Base-by-base conservation (phyloP, 2,888 invertebrate genomes). In the Homarus gammarus region DNA sequence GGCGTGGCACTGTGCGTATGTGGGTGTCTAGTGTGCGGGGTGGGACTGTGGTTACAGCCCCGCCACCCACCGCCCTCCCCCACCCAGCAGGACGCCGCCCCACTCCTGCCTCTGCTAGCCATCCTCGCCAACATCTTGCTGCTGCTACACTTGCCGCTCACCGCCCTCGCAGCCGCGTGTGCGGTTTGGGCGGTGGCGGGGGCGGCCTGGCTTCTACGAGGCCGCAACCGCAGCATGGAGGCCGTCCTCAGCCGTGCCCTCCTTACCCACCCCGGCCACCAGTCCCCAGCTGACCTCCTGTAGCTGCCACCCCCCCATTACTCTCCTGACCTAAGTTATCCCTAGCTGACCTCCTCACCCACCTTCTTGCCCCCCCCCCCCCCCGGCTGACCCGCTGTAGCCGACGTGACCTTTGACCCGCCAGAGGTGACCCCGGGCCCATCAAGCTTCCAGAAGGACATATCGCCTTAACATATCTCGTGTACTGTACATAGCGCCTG, bases 1-100 rank as follows among this genome's bases (percentile, higher is more conserved):
- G 90, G 87, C 15, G 90, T 83, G 36, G 90, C 84, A 8, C 79
- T 90, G 38, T 90, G 87, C 38, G 78, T 87, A 36, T 77, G 87
- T n/a, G 90, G 90, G 36, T 90, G 90, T 82, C 40, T 90, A 15
- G 87, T 90, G 49, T 87, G 90, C 38, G 87, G 84, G 12, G 90
- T 83, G 18, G 90, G 90, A 0, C 64, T 90, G 27, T 90, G 83
- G 90, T 73, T 90, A 27, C 90, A 90, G 73, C 90, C 90, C 10
- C 61, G 81, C 38, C 82, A 90, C 44, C 82, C 90, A 18, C 51
- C 68, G 15, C 84, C 83, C 36, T 12, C 75, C 22, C 6, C 68
- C 33, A n/a, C 51, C 44, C 51, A 72, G 31, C 78, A 70, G 44
- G 84, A 83, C 27, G 73, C 87, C 44, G 72, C 73, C 15, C 90